These are phyloP conservation scores for Parapsyche elsis DNA, from an alignment of 1,140 invertebrate genomes.

Conservation along the genomic window DNA sequence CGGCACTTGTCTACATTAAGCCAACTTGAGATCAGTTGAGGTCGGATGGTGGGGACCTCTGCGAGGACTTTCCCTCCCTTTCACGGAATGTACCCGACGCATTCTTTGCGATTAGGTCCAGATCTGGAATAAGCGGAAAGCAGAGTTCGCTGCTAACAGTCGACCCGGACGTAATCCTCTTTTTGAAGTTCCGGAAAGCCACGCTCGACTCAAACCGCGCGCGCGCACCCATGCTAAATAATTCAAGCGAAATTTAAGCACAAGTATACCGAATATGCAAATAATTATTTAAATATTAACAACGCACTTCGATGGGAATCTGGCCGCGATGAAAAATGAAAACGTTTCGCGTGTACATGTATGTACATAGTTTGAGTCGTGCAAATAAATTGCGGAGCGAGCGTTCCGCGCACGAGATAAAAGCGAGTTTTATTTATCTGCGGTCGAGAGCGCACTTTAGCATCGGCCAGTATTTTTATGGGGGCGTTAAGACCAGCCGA, in stretches of 20 bases:
- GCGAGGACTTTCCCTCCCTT: neutral
- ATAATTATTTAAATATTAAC: neutral
- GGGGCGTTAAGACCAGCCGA: conserved; percentile 48
- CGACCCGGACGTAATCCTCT: conserved; percentile 14
- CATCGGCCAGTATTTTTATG: conserved; percentile 52
- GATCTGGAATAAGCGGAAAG: neutral
- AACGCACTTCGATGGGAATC: neutral
- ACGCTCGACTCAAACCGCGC: neutral
- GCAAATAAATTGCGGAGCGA: conserved; percentile 46
- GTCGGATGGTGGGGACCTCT: neutral
- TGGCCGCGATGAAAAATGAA: neutral
- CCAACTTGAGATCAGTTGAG: conserved; percentile 31
- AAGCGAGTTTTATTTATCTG: conserved; percentile 52
- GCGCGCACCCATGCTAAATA: neutral
- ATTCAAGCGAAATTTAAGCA: neutral
- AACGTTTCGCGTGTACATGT: neutral
- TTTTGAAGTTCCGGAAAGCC: conserved; percentile 15
- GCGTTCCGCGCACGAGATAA: conserved; percentile 42
- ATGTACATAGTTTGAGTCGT: neutral
- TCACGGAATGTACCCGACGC: conserved; percentile 18
- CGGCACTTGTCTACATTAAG: conserved; percentile 43
- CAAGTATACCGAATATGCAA: neutral
- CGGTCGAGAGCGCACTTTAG: conserved; percentile 43
- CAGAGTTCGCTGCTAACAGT: neutral
- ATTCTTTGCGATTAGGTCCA: conserved; percentile 32